These are phyloP conservation scores for Diabrotica undecimpunctata DNA, from an alignment of 1,140 invertebrate genomes.

Conservation along the genomic window DNA sequence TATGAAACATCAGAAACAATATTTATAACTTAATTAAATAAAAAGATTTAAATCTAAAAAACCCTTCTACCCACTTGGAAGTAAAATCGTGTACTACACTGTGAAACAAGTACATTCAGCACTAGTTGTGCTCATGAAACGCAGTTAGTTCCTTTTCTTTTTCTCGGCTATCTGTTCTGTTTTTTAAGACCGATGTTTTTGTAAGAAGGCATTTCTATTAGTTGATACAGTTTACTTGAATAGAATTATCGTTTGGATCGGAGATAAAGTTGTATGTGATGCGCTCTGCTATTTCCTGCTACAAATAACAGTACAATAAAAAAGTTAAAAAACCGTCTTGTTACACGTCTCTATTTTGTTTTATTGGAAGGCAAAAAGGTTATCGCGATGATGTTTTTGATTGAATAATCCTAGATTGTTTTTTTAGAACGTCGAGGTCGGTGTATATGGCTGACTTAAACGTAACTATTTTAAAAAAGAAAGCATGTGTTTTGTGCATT, in stretches of 20 bases:
- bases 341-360: too few species aligned
- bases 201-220: neutral
- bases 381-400: too few species aligned
- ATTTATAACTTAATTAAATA: too few species aligned
- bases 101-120: neutral
- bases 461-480: too few species aligned
- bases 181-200: neutral
- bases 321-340: neutral
- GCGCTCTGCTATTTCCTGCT: neutral
- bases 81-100: neutral
- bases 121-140: neutral
- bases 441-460: too few species aligned
- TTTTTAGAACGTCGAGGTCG: too few species aligned
- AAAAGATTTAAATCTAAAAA: too few species aligned
- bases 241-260: neutral
- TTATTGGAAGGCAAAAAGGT: too few species aligned
- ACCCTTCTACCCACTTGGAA: too few species aligned
- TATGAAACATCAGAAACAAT: too few species aligned
- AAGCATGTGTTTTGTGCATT: too few species aligned
- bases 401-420: too few species aligned
- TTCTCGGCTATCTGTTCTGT: neutral
- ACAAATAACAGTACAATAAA: neutral
- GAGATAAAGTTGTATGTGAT: neutral
- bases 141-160: neutral
- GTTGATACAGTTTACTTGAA: conserved; percentile 1